phyloP scores from a whole-genome alignment of 1,140 invertebrate species.

The Pseudachorutes palmiensis region DNA sequence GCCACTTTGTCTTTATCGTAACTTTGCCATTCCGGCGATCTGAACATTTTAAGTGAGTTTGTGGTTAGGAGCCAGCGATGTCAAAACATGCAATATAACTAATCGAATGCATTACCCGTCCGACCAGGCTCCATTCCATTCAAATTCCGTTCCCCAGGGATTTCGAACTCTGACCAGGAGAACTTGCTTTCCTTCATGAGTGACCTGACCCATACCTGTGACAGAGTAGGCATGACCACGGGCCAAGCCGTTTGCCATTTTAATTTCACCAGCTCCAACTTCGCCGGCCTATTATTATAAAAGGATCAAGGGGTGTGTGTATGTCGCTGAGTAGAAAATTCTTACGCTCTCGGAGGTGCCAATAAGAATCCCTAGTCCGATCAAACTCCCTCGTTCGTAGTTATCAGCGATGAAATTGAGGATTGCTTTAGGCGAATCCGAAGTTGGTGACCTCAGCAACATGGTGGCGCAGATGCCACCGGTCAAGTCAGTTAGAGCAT shows the following conservation, averaged over 20 bases:
- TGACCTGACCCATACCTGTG: conserved; percentile 48
- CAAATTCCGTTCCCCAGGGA: conserved; percentile 57
- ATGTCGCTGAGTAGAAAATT: conserved; percentile 42
- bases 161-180: conserved; percentile 52
- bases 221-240: conserved; percentile 59
- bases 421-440: conserved; percentile 42
- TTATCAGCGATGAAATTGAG: conserved; percentile 54
- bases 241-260: conserved; percentile 50
- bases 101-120: too few relatives aligned
- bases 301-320: background rate
- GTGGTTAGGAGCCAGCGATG: background rate
- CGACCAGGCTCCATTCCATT: conserved; percentile 58
- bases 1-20: background rate
- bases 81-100: too few relatives aligned
- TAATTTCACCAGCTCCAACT: conserved; percentile 5
- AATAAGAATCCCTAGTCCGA: conserved; percentile 54
- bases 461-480: conserved; percentile 56
- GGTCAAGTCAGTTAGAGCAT: conserved; percentile 66
- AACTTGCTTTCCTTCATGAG: conserved; percentile 43
- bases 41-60: background rate
- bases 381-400: conserved; percentile 52
- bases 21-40: background rate
- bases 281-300: background rate
- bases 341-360: conserved; percentile 24
- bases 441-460: conserved; percentile 38